A percentile compares a stretch with the other conserved stretches of the same genome.
These are phyloP conservation scores for Brachypteracias leptosomus DNA, from an alignment of 2,113 vertebrate genomes.

Conservation along the genomic window DNA sequence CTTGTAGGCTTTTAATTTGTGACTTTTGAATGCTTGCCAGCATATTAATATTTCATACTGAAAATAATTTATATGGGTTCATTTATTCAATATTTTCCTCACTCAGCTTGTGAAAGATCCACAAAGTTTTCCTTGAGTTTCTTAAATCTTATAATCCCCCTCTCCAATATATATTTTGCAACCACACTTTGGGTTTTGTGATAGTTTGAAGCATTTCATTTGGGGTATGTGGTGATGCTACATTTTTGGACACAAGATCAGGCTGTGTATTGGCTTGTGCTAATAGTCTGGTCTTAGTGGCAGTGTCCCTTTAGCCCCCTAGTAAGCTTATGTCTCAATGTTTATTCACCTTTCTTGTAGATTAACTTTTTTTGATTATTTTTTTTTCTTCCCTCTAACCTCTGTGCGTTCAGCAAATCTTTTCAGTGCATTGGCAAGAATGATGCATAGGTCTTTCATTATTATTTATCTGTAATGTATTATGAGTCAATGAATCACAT, in stretches of 20 bases:
- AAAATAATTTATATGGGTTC: not conserved
- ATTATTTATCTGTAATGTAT: conserved; percentile 55
- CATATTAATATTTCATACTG: not conserved
- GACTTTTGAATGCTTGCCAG: not conserved
- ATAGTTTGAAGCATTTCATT: not conserved
- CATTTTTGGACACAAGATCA: not conserved
- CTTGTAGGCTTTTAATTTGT: not conserved
- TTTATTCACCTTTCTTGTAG: not conserved
- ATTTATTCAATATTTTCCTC: not conserved
- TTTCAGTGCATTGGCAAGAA: not conserved
- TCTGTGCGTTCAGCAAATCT: not conserved
- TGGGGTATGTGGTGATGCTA: no score
- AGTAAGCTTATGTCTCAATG: not conserved
- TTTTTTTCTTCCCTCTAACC: rapidly evolving
- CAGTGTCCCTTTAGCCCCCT: not conserved
- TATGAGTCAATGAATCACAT: conserved; percentile 48
- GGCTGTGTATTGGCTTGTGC: not conserved
- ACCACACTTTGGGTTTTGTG: not conserved
- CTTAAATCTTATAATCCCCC: not conserved
- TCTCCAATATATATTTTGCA: not conserved
- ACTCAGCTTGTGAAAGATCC: not conserved
- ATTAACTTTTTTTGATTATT: not conserved
- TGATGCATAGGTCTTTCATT: conserved; percentile 44
- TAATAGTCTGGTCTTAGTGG: not conserved
- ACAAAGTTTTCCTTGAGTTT: not conserved